Percentiles rank a stretch among this genome's conserved stretches.
These are phyloP conservation scores for Cantharis flavilabris DNA, from an alignment of 2,888 invertebrate genomes.

Conservation along the genomic window DNA sequence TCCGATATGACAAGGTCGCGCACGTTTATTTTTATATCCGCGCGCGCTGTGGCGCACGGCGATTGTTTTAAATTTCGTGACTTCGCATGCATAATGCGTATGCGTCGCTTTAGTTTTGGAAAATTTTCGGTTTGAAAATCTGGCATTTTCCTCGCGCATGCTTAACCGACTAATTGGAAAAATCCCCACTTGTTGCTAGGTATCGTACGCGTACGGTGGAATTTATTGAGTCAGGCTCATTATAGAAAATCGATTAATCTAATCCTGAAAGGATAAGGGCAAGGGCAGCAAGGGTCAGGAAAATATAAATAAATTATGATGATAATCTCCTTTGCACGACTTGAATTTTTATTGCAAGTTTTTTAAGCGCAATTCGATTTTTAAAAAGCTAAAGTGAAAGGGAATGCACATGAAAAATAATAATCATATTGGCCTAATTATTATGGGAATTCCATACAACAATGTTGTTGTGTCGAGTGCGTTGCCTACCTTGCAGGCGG, in stretches of 20 bases:
- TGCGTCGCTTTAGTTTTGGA: neutral
- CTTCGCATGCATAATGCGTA: neutral
- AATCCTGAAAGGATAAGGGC: neutral
- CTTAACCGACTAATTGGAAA: neutral
- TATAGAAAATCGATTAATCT: constrained; percentile 11
- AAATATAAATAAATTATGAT: neutral
- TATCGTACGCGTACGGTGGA: neutral
- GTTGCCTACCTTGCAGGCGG: too few species aligned
- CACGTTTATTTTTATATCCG: neutral
- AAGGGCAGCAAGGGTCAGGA: neutral
- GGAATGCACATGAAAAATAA: too few species aligned
- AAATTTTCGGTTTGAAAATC: neutral
- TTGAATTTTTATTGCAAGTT: too few species aligned
- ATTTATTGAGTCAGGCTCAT: neutral
- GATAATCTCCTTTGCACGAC: too few species aligned
- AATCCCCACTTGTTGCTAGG: constrained; percentile 25
- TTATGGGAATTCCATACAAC: too few species aligned
- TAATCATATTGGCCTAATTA: too few species aligned
- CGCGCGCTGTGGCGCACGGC: neutral
- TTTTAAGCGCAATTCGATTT: too few species aligned
- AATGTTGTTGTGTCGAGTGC: too few species aligned
- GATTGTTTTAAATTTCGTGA: neutral
- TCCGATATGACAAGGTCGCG: constrained; percentile 1
- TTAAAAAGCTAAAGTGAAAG: too few species aligned
- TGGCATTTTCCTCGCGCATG: neutral